Conservation (phyloP, 2,797 vertebrate species). For the Chromobotia macracanthus region DNA sequence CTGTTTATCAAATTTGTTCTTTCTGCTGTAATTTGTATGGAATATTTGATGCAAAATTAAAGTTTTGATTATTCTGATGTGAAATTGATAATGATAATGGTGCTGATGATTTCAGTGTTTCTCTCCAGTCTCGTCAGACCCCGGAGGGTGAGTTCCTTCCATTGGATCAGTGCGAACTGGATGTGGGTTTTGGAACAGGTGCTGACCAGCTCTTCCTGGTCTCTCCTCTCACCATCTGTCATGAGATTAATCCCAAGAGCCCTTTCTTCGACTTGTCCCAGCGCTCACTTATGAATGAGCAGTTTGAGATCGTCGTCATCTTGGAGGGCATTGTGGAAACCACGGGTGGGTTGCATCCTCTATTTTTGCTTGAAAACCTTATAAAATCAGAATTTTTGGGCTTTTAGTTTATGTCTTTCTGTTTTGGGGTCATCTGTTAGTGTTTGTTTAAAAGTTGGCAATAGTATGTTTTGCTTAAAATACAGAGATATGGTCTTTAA, state of each 20-base stretch:
- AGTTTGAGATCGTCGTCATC: conserved; percentile 92
- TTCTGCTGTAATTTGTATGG: neutral
- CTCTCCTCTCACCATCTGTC: conserved; percentile 90
- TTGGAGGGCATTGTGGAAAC: conserved; percentile 92
- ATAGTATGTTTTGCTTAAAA: no score
- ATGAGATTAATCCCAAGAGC: conserved; percentile 88
- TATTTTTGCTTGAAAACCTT: neutral
- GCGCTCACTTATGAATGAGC: conserved; percentile 84
- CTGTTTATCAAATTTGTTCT: neutral
- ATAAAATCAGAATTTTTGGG: neutral
- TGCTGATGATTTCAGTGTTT: neutral
- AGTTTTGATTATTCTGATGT: neutral
- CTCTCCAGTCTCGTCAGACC: conserved; percentile 85
- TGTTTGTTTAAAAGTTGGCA: no score
- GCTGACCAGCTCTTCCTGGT: conserved; percentile 91
- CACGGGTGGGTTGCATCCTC: conserved; percentile 75
- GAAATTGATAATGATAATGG: neutral
- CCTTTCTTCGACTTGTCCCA: conserved; percentile 90
- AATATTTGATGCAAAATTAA: neutral
- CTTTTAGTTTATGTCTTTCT: neutral
- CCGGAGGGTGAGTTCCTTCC: conserved; percentile 91
- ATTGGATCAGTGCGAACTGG: conserved; percentile 88
- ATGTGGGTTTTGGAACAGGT: conserved; percentile 90
- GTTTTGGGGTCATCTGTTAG: no score
- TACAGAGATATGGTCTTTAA: no score